A percentile compares a stretch with the other conserved stretches of the same genome.
These are phyloP conservation scores for Siphonodentalium dalli DNA, from an alignment of 2,888 invertebrate genomes.

Conservation along the genomic window DNA sequence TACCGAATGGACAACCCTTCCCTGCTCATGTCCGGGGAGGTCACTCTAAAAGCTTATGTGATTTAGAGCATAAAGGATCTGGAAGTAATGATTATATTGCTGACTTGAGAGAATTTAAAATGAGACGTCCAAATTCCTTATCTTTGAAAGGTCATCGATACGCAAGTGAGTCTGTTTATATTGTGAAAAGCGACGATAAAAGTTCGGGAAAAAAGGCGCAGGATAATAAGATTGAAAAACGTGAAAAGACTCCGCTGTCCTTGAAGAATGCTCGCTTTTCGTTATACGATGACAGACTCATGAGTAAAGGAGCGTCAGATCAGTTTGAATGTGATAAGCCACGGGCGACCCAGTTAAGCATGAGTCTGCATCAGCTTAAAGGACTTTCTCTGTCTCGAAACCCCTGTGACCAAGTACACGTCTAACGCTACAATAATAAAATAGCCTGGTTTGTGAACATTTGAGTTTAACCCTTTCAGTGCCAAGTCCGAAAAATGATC, in stretches of 20 bases:
- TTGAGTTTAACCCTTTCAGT: too few relatives aligned
- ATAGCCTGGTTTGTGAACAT: too few relatives aligned
- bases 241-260: conserved; percentile 48
- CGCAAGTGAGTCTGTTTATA: conserved; percentile 16
- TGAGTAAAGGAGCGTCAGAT: too few relatives aligned
- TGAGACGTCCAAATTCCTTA: conserved; percentile 44
- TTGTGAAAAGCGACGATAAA: not conserved
- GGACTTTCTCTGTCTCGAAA: too few relatives aligned
- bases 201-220: conserved; percentile 16
- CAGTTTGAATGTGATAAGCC: too few relatives aligned
- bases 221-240: conserved; percentile 43
- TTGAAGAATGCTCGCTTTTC: conserved; percentile 72
- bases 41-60: conserved; percentile 46
- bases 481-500: too few relatives aligned
- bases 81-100: conserved; percentile 27
- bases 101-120: conserved; percentile 18
- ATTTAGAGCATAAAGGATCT: conserved; percentile 37
- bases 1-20: conserved; percentile 22
- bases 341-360: too few relatives aligned
- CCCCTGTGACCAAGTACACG: too few relatives aligned
- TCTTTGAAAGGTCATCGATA: conserved; percentile 51
- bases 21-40: conserved; percentile 32
- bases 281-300: conserved; percentile 87
- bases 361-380: too few relatives aligned
- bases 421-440: too few relatives aligned